Conservation (phyloP, 1,140 invertebrate species). For the Schlechtendalia chinensis region DNA sequence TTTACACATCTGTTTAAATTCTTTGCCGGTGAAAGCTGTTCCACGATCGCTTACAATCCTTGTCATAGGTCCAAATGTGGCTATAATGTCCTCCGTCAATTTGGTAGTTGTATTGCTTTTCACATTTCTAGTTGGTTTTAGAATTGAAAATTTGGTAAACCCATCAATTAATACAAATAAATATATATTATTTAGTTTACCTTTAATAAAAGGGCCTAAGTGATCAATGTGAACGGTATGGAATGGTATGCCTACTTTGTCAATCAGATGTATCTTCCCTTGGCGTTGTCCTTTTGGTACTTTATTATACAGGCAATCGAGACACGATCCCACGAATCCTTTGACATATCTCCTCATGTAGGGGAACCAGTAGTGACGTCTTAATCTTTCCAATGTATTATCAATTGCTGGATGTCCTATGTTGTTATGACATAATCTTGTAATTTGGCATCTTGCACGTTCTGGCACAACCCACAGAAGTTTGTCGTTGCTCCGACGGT, state of each 20-base stretch:
- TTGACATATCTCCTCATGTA: not conserved
- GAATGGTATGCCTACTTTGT: too few species aligned
- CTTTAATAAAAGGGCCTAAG: not conserved
- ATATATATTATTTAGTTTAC: not conserved
- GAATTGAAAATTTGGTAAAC: not conserved
- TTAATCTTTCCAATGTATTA: not conserved
- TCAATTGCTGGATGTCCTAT: not conserved
- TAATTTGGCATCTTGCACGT: not conserved
- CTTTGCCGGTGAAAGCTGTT: not conserved
- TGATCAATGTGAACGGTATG: too few species aligned
- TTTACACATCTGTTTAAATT: not conserved
- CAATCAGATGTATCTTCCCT: not conserved
- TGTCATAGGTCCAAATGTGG: not conserved
- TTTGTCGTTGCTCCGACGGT: not conserved
- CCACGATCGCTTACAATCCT: not conserved
- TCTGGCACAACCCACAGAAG: not conserved
- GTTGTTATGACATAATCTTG: not conserved
- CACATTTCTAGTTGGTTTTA: not conserved
- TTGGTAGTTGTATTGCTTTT: not conserved
- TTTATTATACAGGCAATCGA: not conserved
- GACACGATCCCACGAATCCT: too few species aligned
- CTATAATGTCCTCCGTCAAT: not conserved
- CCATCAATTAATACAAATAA: not conserved
- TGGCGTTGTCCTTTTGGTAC: not conserved
- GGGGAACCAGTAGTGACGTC: not conserved